phyloP scores from a whole-genome alignment of 1,140 invertebrate species.

The Papilio helenus region DNA sequence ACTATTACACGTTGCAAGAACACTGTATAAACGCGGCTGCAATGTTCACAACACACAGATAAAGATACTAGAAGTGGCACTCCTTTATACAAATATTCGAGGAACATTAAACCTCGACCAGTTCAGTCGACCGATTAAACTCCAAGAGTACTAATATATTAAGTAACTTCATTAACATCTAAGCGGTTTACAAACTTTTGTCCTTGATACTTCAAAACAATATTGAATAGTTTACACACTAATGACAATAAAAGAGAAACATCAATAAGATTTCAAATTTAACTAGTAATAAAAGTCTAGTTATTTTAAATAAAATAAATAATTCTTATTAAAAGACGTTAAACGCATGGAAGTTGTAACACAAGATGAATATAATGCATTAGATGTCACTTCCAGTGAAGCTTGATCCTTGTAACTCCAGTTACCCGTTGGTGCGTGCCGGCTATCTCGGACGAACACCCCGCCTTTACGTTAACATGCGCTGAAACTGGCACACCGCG shows the following conservation, averaged over 20 bases:
- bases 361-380: neutral
- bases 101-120: neutral
- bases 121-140: neutral
- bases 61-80: neutral
- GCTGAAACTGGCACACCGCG: constrained; percentile 39
- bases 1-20: constrained; percentile 31
- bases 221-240: too few species aligned
- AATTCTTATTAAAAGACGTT: too few species aligned
- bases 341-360: too few species aligned
- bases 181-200: too few species aligned
- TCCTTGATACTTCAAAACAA: too few species aligned
- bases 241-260: too few species aligned
- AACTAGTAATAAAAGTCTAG: too few species aligned
- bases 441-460: constrained; percentile 52
- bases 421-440: constrained; percentile 50
- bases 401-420: constrained; percentile 40
- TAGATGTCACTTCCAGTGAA: constrained; percentile 26
- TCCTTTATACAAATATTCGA: neutral
- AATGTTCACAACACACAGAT: constrained; percentile 21
- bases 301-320: too few species aligned
- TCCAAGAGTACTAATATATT: neutral
- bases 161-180: too few species aligned
- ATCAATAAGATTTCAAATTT: too few species aligned
- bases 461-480: constrained; percentile 41
- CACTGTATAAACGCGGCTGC: constrained; percentile 24